Evolutionary conservation across 1,140 invertebrate genomes (phyloP).

Genomic region (Onthophagus taurus): DNA sequence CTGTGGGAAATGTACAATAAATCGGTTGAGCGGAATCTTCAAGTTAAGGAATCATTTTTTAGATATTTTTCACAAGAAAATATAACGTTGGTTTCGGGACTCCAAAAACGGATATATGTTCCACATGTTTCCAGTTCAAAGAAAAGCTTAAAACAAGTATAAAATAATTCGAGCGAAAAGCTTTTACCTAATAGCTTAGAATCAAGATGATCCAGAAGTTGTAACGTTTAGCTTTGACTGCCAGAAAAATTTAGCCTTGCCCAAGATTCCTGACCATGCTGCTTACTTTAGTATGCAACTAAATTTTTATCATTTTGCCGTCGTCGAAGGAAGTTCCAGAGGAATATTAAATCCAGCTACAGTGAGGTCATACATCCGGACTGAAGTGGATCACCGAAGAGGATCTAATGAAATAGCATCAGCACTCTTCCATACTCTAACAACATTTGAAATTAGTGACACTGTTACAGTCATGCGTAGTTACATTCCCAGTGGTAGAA

Average conservation of each 20-base stretch:
- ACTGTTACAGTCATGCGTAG: constrained; percentile 9
- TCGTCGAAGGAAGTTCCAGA: constrained; percentile 8
- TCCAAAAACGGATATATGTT: constrained; percentile 8
- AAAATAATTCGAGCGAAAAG: constrained; percentile 3
- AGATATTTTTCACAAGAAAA: constrained; percentile 6
- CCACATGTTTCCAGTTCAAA: constrained; percentile 9
- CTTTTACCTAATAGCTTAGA: constrained; percentile 1
- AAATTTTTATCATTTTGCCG: constrained; percentile 12
- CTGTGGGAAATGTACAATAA: constrained; percentile 7
- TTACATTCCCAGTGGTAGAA: constrained; percentile 26
- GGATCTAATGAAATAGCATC: constrained; percentile 3
- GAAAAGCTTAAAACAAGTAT: constrained; percentile 2
- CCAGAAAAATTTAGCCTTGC: constrained; percentile 9
- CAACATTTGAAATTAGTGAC: neutral
- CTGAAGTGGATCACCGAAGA: constrained; percentile 9
- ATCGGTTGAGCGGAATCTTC: constrained; percentile 5
- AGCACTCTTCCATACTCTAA: constrained; percentile 2
- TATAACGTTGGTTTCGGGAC: constrained; percentile 11
- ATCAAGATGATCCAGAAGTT: constrained; percentile 6
- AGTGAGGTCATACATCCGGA: constrained; percentile 5
- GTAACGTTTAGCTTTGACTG: constrained; percentile 9
- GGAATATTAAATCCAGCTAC: constrained; percentile 9
- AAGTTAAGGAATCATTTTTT: constrained; percentile 13
- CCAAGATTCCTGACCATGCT: constrained; percentile 1
- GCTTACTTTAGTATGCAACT: constrained; percentile 12